Evolutionary conservation across 2,113 vertebrate species (phyloP).

Genomic region (Esox niger): DNA sequence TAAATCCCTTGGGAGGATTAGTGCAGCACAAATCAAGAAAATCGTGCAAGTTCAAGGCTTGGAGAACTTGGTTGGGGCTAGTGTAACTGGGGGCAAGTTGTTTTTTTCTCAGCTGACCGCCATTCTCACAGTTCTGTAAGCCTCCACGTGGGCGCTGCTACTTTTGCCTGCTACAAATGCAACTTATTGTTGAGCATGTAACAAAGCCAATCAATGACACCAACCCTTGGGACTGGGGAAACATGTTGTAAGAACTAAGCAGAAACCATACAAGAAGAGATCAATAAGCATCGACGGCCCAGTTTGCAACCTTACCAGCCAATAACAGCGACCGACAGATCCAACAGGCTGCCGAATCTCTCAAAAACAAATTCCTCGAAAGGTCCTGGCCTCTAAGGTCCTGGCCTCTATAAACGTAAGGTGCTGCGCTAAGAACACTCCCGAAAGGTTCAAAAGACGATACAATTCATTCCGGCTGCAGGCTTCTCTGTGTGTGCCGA

Average conservation of each 20-base stretch:
- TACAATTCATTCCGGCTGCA: not conserved
- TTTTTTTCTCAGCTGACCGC: not conserved
- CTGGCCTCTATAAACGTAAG: not conserved
- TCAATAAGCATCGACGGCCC: not conserved
- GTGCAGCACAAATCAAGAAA: constrained; percentile 66
- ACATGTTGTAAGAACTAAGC: too few species aligned
- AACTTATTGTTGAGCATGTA: too few species aligned
- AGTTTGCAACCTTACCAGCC: not conserved
- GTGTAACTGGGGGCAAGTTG: not conserved
- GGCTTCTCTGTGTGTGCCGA: constrained; percentile 6
- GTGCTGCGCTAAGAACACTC: not conserved
- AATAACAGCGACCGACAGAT: not conserved
- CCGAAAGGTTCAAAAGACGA: not conserved
- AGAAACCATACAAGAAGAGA: not conserved
- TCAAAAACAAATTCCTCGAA: not conserved
- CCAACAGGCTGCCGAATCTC: not conserved
- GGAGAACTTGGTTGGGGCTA: constrained; percentile 26
- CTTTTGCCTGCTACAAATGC: too few species aligned
- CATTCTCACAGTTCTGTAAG: not conserved
- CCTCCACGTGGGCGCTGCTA: not conserved
- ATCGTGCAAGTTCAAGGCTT: constrained; percentile 59
- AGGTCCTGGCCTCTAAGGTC: too few species aligned
- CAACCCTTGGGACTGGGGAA: too few species aligned
- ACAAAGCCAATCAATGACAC: too few species aligned
- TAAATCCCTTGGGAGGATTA: constrained; percentile 70